phyloP scores from a whole-genome alignment of 2,888 invertebrate species.

The Microplitis deprimator region DNA sequence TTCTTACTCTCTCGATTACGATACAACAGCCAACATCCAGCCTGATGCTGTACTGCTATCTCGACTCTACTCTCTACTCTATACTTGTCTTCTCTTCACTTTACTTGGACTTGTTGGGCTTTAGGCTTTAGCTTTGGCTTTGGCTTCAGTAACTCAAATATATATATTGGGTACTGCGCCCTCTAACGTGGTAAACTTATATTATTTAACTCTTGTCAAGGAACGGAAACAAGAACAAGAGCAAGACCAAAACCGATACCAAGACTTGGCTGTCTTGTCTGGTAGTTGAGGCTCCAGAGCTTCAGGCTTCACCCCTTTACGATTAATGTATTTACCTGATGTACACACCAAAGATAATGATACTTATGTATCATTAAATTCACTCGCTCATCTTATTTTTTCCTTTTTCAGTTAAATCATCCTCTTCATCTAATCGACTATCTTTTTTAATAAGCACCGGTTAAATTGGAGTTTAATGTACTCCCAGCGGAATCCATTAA shows the following conservation, averaged over 20 bases:
- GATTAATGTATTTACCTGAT: not conserved
- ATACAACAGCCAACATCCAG: not conserved
- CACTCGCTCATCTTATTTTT: not conserved
- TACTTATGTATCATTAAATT: not conserved
- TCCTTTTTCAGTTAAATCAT: not conserved
- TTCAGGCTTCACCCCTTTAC: not conserved
- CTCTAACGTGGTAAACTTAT: conserved; percentile 8
- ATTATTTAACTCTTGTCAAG: conserved; percentile 1
- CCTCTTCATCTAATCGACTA: conserved; percentile 1
- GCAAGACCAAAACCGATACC: not conserved
- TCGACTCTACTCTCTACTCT: not conserved
- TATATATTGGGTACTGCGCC: not conserved
- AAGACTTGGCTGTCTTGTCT: not conserved
- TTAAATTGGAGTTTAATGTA: conserved; percentile 1
- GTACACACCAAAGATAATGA: not conserved
- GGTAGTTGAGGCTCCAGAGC: not conserved
- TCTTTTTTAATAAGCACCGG: not conserved
- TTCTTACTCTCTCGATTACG: not conserved
- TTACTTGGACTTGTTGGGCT: too few relatives aligned
- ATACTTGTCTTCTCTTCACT: not conserved
- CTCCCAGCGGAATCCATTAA: not conserved
- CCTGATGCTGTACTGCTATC: not conserved
- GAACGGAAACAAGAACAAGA: conserved; percentile 5
- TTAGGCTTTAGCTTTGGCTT: not conserved
- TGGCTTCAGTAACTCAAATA: not conserved